A percentile compares a stretch with the other conserved stretches of the same genome.
Evolutionary conservation across 2,113 vertebrate species (phyloP).

Genomic region (Xiphias gladius): DNA sequence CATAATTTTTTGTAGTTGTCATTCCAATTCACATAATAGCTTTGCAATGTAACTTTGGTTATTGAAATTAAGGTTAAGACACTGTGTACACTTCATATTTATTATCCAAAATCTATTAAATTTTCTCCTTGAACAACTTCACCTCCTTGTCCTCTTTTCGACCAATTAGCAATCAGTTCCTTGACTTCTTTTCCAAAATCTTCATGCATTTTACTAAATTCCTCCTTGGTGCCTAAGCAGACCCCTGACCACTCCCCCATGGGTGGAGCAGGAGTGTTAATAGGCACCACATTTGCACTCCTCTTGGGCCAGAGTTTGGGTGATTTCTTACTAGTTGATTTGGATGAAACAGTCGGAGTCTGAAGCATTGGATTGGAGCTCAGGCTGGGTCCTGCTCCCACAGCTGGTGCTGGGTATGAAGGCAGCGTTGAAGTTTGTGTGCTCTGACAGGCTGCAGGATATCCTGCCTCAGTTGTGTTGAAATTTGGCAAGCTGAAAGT

Average conservation of each 20-base stretch:
- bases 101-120: slow-evolving; percentile 77
- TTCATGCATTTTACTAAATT: slow-evolving; percentile 82
- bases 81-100: neutral
- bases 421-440: neutral
- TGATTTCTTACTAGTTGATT: slow-evolving; percentile 65
- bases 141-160: slow-evolving; percentile 38
- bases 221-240: slow-evolving; percentile 35
- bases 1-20: neutral
- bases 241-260: slow-evolving; percentile 49
- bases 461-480: slow-evolving; percentile 6
- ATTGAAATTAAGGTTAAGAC: neutral
- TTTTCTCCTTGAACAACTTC: slow-evolving; percentile 41
- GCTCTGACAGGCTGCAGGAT: neutral
- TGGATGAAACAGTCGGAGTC: slow-evolving; percentile 30
- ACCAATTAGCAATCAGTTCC: slow-evolving; percentile 71
- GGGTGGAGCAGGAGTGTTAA: slow-evolving; percentile 35
- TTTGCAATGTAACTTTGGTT: neutral
- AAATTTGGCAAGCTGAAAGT: slow-evolving; percentile 53
- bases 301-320: slow-evolving; percentile 80
- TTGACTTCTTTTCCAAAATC: slow-evolving; percentile 83
- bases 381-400: slow-evolving; percentile 14
- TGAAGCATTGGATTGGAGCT: slow-evolving; percentile 47
- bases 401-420: neutral
- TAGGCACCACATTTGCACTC: slow-evolving; percentile 56
- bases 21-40: slow-evolving; percentile 16